These are phyloP conservation scores for Catonia carolina DNA, from an alignment of 2,888 invertebrate species.

Conservation along the genomic window DNA sequence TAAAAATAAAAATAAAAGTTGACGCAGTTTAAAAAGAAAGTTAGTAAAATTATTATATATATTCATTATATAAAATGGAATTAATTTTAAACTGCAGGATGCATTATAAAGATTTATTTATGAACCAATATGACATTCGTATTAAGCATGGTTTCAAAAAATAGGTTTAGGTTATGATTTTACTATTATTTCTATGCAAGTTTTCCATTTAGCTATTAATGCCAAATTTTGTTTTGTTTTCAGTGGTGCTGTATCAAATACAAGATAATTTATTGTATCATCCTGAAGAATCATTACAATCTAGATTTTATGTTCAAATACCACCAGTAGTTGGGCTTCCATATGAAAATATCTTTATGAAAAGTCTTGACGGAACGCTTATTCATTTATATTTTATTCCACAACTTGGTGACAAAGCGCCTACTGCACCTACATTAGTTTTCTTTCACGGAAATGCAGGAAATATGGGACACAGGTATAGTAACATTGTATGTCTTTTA, in stretches of 20 bases:
- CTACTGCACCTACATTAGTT: conserved; percentile 71
- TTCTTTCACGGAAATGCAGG: conserved; percentile 97
- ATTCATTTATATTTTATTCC: conserved; percentile 77
- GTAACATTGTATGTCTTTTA: no score
- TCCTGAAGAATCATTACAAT: conserved; percentile 83
- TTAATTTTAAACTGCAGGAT: no score
- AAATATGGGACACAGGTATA: conserved; percentile 87
- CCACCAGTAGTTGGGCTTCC: conserved; percentile 81
- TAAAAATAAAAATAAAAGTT: no score
- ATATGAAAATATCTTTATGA: conserved; percentile 73
- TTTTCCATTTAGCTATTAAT: no score
- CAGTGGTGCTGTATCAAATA: conserved; percentile 75
- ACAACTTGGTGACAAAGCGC: conserved; percentile 60
- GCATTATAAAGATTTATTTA: no score
- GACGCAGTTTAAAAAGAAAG: no score
- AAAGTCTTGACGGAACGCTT: conserved; percentile 66
- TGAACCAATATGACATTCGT: no score
- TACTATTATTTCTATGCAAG: no score
- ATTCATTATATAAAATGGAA: no score
- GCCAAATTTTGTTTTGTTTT: conserved; percentile 35
- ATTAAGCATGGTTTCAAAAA: no score
- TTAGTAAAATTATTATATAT: no score
- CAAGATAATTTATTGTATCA: conserved; percentile 83
- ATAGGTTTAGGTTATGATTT: no score
- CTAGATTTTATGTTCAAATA: conserved; percentile 78